A percentile compares a stretch with the other conserved stretches of the same genome.
Conservation (phyloP, 2,797 vertebrate species). For the Fringilla coelebs region DNA sequence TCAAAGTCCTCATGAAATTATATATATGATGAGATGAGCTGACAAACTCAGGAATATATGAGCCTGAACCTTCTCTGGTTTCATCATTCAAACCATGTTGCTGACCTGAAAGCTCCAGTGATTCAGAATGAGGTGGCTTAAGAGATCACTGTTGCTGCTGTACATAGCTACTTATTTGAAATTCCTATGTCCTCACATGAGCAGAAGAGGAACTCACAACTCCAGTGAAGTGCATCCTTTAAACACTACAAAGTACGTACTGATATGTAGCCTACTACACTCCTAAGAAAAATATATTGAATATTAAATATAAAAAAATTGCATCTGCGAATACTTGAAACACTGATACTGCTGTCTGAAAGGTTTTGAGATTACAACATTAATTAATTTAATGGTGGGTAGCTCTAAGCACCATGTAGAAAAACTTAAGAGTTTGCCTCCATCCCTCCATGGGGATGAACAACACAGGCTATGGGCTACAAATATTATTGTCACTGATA, state of each 20-base stretch:
- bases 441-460: background rate
- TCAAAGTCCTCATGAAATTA: background rate
- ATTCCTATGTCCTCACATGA: background rate
- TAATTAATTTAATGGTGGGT: background rate
- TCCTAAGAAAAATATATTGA: background rate
- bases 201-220: background rate
- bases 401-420: background rate
- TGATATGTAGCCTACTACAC: background rate
- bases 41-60: background rate
- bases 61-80: background rate
- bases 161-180: background rate
- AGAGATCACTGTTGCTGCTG: background rate
- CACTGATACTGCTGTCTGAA: background rate
- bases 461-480: accelerated
- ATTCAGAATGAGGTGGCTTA: background rate
- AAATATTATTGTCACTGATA: background rate
- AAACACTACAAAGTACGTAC: background rate
- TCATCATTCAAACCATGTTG: background rate
- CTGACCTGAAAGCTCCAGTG: background rate
- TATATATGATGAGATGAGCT: background rate
- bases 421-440: background rate
- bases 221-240: background rate
- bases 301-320: background rate
- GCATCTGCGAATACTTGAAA: background rate
- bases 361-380: background rate